These are phyloP conservation scores for Petrocephalus schoutedeni DNA, from an alignment of 2,797 vertebrate genomes.

Conservation along the genomic window DNA sequence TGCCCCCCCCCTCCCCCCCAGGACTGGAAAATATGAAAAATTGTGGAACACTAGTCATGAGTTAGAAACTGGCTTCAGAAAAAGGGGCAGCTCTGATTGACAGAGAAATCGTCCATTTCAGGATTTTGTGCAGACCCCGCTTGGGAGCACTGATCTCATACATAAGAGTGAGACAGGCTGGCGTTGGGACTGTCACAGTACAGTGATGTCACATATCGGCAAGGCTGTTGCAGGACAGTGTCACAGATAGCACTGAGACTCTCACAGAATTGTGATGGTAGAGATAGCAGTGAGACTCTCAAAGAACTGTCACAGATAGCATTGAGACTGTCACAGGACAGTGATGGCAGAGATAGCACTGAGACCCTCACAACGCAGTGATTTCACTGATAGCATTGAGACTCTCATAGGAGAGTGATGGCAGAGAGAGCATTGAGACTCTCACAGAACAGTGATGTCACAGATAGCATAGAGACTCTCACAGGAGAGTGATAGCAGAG, in stretches of 20 bases:
- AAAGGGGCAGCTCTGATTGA: not conserved
- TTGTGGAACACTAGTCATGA: not conserved
- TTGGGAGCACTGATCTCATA: not conserved
- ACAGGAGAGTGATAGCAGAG: no score
- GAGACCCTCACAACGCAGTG: no score
- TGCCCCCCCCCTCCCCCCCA: not conserved
- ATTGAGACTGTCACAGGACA: no score
- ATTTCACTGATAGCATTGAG: no score
- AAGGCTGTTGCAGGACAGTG: not conserved
- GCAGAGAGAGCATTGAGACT: not conserved
- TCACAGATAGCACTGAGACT: not conserved
- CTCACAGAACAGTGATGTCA: not conserved
- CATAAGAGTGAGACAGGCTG: not conserved
- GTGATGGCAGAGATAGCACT: no score
- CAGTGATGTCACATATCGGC: not conserved
- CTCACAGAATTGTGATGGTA: not conserved
- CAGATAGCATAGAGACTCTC: not conserved
- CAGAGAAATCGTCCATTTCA: not conserved
- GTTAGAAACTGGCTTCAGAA: not conserved
- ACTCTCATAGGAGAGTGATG: no score
- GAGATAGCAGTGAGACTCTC: not conserved
- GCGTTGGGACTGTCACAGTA: not conserved
- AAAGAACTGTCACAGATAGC: no score
- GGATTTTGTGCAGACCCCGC: not conserved
- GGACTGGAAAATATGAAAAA: not conserved